A percentile compares a stretch with the other conserved stretches of the same genome.
Conservation (phyloP, 2,888 invertebrate species). For the Tuta absoluta region DNA sequence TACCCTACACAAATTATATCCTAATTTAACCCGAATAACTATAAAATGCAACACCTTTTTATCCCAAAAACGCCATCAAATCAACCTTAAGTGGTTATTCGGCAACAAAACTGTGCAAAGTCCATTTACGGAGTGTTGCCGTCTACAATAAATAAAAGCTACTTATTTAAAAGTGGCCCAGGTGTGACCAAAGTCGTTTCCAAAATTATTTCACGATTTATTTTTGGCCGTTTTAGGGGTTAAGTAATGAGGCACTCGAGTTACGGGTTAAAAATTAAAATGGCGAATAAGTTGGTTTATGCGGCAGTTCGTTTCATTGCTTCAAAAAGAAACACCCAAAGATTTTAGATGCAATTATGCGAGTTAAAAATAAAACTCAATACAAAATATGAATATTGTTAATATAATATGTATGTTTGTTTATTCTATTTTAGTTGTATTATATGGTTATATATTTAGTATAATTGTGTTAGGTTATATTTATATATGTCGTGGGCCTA, state of each 20-base stretch:
- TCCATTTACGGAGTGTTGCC: constrained; percentile 3
- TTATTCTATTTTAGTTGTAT: no score
- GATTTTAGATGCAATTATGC: no score
- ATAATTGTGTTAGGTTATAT: no score
- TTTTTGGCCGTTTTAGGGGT: constrained; percentile 6
- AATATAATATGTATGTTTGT: no score
- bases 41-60: neutral
- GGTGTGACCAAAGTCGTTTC: neutral
- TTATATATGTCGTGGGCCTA: no score
- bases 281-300: neutral
- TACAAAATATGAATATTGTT: no score
- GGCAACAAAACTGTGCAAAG: neutral
- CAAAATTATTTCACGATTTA: constrained; percentile 16
- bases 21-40: no score
- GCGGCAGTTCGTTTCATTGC: no score
- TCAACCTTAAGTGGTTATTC: neutral
- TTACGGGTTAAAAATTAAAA: constrained; percentile 24
- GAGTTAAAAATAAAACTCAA: no score
- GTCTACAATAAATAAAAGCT: constrained; percentile 4
- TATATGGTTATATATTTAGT: no score
- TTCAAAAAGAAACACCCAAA: no score
- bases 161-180: constrained; percentile 14
- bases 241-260: constrained; percentile 15
- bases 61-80: neutral
- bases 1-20: neutral